Evolutionary conservation across 2,113 vertebrate genomes (phyloP), one percentile per base, ranked within the genome.

Genomic region (Uria lomvia): DNA sequence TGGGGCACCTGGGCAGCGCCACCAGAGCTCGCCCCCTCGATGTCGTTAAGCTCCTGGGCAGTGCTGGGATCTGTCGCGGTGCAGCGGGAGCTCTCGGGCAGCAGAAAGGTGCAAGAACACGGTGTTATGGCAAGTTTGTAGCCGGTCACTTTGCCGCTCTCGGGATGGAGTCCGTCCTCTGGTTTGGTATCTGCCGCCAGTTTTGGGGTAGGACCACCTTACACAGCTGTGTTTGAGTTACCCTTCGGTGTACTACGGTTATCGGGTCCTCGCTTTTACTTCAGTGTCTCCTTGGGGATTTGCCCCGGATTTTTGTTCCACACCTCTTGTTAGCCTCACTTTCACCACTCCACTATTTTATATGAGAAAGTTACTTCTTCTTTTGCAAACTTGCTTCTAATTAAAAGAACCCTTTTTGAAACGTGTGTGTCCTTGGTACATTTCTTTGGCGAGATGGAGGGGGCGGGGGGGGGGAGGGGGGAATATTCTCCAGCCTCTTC

Each of bases 331-430:
- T 92, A 79, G 93, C 84, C 96, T 96, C 96, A 96, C 95, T 93
- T 92, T 88, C 88, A 93, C 94, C 84, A 95, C 87, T 95, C 72
- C 94, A 96, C 95, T 90, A 88, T 97, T 97, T 97, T 97, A 96
- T 97, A 97, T 93, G 88, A 96, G 87, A 95, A 96, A 96, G 93
- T 97, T 96, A 97, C 62, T 94, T 97, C 96, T 97, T 92, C 88
- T 94, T 97, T 86, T 92, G 77, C 77, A 94, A 90, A 93, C 73
- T 94, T 90, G 95, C 96, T 96, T 89, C 93, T 84, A 59, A 96
- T 96, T 93, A 92, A 96, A 96, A 75, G 65, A 91, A 82, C 87
- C 43, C 22, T 96, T 97, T 95, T 96, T 50, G 75, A 91, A 95
- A 85, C 4, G 0, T 12, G 6, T 67, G 62, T 76, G 67, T 95